Base-by-base conservation (phyloP, 2,888 invertebrate genomes). In the Tenthredo distinguenda region DNA sequence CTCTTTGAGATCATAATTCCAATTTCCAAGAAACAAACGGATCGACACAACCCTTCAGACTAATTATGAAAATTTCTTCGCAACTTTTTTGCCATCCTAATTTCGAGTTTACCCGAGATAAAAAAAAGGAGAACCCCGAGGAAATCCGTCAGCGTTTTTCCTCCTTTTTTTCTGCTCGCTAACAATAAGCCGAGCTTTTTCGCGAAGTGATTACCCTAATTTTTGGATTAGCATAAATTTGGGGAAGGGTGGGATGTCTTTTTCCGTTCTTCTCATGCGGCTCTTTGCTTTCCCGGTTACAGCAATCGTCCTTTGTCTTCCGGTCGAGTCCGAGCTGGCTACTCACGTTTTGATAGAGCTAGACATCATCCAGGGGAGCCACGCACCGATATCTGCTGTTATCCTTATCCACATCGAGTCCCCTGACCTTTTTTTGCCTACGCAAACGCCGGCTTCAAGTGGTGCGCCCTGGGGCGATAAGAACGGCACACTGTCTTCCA, bases 291-390 rank as follows among this genome's bases (percentile, higher is more conserved):
- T 74, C 21, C 31, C 21, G 47, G 34, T 62, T 81, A 34, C 93
- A 95, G 95, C 93, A 15, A 93, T 95, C 76, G 91, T 95, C 12
- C 90, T 95, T 65, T 95, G 95, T 89, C 91, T 95, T 85, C 94
- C 95, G n/a, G 91, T 94, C 84, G 93, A 94, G 88, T 92, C 93
- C 34, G 90, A 91, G 74, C 88, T 92, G 21, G 94, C 94, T 2
- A 91, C 90, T 86, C 91, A 87, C 31, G 93, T 94, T 58, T 90
- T 95, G 74, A 88, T 91, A 86, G 93, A 94, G 65, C 91, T 95
- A 68, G 94, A 94, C 89, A 89, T 90, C 74, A 92, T 94, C 79
- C 93, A 93, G 84, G 91, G 94, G 71, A 91, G 94, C 34, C 93
- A 93, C 77, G 90, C 92, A 62, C 93, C 94, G 84, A 93, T 94